These are phyloP conservation scores for Enteromius mattozi DNA, from an alignment of 2,797 vertebrate species.

Conservation along the genomic window DNA sequence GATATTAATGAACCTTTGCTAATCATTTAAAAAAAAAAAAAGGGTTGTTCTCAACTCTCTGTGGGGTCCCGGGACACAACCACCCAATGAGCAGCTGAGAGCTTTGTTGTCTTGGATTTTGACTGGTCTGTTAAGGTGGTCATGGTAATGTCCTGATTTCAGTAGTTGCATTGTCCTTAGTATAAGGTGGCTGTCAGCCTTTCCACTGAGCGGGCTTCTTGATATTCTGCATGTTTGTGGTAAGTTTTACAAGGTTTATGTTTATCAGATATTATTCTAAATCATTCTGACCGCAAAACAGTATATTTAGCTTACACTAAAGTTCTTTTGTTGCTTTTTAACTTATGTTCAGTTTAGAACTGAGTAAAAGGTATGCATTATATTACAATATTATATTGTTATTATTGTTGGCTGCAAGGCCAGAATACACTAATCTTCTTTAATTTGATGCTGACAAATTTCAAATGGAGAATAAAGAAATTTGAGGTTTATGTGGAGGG, in stretches of 20 bases:
- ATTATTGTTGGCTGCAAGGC: background rate
- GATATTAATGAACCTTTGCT: slow-evolving; percentile 19
- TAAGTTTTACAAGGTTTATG: slow-evolving; percentile 11
- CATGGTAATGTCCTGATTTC: slow-evolving; percentile 49
- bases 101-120: slow-evolving; percentile 12
- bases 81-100: slow-evolving; percentile 52
- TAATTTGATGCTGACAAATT: slow-evolving; percentile 11
- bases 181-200: background rate
- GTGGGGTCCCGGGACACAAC: slow-evolving; percentile 34
- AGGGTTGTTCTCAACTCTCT: slow-evolving; percentile 38
- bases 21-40: slow-evolving; percentile 15
- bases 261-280: background rate
- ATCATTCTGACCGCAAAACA: background rate
- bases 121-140: slow-evolving; percentile 35
- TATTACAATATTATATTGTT: background rate
- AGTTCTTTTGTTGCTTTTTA: background rate
- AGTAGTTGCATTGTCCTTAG: slow-evolving; percentile 2
- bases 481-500: slow-evolving; percentile 16
- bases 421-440: slow-evolving; percentile 19
- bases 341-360: background rate
- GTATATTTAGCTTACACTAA: background rate
- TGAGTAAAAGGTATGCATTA: background rate
- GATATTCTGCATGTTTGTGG: background rate
- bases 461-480: slow-evolving; percentile 7
- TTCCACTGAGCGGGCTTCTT: background rate